These are phyloP conservation scores for Talpa occidentalis DNA, from an alignment of 2,113 vertebrate genomes.

Conservation along the genomic window DNA sequence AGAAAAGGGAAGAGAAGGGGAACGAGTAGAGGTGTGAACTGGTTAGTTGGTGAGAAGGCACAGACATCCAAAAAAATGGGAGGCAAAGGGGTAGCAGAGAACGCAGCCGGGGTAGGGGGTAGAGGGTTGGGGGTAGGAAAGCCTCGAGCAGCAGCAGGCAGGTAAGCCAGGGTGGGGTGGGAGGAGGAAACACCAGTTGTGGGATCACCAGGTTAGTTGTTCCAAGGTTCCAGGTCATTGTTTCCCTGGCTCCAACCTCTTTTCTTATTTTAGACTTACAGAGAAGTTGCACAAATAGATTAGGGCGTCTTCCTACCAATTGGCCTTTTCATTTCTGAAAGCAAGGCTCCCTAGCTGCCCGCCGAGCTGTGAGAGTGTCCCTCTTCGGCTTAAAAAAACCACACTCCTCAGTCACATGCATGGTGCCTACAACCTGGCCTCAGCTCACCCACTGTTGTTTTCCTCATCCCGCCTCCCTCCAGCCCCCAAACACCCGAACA, in stretches of 20 bases:
- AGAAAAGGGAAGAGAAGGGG: background rate
- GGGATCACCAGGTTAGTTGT: background rate
- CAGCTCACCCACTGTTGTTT: no score
- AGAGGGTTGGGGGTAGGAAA: background rate
- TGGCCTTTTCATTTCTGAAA: background rate
- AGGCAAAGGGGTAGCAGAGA: background rate
- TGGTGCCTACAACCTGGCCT: no score
- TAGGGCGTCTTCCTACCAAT: background rate
- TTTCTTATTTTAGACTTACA: no score
- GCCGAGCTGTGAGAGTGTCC: background rate
- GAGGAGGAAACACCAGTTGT: background rate
- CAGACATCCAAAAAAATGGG: background rate
- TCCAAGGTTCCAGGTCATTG: background rate
- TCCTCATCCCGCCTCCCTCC: background rate
- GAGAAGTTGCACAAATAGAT: background rate
- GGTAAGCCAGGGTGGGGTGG: fast-evolving
- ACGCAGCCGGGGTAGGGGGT: fast-evolving
- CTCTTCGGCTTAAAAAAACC: background rate
- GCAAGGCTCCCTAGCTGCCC: background rate
- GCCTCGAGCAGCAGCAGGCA: no score
- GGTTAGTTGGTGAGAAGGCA: background rate
- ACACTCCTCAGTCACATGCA: background rate
- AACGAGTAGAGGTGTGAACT: background rate
- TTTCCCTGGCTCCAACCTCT: background rate
- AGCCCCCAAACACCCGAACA: background rate